Conservation (phyloP, 53 echinoderm and acorn worm species). For the Mesocentrotus franciscanus region DNA sequence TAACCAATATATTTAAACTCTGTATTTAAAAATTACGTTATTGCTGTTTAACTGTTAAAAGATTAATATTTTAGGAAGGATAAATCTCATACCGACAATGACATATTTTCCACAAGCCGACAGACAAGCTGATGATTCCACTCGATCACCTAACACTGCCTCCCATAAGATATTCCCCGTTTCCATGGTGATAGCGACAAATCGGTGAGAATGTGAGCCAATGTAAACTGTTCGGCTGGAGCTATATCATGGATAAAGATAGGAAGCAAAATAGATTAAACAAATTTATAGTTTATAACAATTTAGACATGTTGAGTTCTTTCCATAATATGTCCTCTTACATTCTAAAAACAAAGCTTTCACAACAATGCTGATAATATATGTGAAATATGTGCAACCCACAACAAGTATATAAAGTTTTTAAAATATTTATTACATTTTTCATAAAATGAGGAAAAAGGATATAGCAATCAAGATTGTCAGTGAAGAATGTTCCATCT, state of each 20-base stretch:
- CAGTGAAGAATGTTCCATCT: too few relatives aligned
- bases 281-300: not conserved
- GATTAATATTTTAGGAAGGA: too few relatives aligned
- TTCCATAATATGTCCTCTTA: not conserved
- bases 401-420: too few relatives aligned
- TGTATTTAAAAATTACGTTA: not conserved
- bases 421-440: too few relatives aligned
- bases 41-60: too few relatives aligned
- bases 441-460: too few relatives aligned
- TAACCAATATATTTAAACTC: too few relatives aligned
- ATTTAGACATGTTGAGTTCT: too few relatives aligned
- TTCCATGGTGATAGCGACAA: conserved; percentile 78
- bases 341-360: not conserved
- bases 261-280: not conserved
- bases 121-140: conserved; percentile 95
- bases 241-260: conserved; percentile 4
- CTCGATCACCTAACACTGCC: conserved; percentile 76
- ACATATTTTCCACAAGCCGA: conserved; percentile 76
- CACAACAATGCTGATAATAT: too few relatives aligned
- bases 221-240: conserved; percentile 73
- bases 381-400: too few relatives aligned
- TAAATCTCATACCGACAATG: conserved; percentile 78
- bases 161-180: conserved; percentile 87
- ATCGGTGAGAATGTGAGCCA: conserved; percentile 90
- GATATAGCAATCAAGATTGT: too few relatives aligned